These are phyloP conservation scores for Hoplodrina blanda DNA, from an alignment of 2,888 invertebrate genomes.

Conservation along the genomic window DNA sequence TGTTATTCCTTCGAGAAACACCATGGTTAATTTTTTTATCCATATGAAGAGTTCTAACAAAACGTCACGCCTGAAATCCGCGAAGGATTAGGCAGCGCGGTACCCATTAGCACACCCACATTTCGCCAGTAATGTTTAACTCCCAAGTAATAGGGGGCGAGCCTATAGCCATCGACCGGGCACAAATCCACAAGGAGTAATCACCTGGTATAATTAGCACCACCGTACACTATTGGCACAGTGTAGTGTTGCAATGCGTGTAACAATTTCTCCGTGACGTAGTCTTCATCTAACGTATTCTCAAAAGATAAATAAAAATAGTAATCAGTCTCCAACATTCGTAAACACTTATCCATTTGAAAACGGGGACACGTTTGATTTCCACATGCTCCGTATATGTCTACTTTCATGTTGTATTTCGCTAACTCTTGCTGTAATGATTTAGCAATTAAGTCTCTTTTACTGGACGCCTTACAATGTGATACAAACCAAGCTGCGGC, in stretches of 20 bases:
- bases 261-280: conserved; percentile 81
- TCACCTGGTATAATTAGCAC: conserved; percentile 81
- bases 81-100: no score
- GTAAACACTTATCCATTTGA: conserved; percentile 66
- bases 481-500: conserved; percentile 80
- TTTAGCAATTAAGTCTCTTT: conserved; percentile 63
- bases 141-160: no score
- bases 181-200: neutral
- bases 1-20: no score
- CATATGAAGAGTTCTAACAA: no score
- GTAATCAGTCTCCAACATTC: conserved; percentile 71
- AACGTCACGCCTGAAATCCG: no score
- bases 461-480: conserved; percentile 67
- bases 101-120: no score
- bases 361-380: conserved; percentile 63
- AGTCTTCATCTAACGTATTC: conserved; percentile 78
- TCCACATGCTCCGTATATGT: conserved; percentile 77
- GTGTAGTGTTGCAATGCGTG: conserved; percentile 73
- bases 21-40: no score
- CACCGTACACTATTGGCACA: conserved; percentile 80
- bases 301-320: conserved; percentile 82
- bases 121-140: no score
- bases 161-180: no score
- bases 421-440: conserved; percentile 63
- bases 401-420: conserved; percentile 67